phyloP scores from a whole-genome alignment of 2,797 vertebrate species.

The Pogoniulus pusillus region DNA sequence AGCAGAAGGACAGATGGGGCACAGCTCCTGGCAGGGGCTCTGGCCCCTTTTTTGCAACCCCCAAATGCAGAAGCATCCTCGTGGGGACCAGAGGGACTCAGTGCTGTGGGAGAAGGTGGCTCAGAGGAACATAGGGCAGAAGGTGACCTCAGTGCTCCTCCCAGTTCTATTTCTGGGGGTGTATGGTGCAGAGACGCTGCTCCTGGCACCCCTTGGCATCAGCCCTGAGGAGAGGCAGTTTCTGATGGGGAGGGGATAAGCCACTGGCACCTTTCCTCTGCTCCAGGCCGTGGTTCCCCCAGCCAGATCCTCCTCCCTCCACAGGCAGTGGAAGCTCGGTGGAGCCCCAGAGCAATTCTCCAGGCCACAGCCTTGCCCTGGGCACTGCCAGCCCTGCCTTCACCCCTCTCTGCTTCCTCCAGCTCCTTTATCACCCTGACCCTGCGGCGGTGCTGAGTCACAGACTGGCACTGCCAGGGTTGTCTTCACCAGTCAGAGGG shows the following conservation, averaged over 20 bases:
- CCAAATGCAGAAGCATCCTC: neutral
- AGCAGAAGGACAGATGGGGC: rapidly evolving
- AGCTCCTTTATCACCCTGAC: neutral
- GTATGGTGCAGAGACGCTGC: rapidly evolving
- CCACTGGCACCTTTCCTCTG: neutral
- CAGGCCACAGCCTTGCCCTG: neutral
- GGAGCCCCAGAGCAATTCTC: neutral
- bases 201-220: rapidly evolving
- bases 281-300: rapidly evolving
- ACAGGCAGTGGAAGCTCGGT: rapidly evolving
- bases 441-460: rapidly evolving
- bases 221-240: neutral
- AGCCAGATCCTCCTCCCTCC: neutral
- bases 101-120: neutral
- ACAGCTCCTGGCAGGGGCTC: neutral
- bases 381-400: rapidly evolving
- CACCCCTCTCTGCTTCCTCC: neutral
- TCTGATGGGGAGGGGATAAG: neutral
- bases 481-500: rapidly evolving
- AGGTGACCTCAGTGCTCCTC: neutral
- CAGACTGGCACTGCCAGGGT: neutral
- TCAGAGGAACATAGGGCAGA: rapidly evolving
- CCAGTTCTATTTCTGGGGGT: rapidly evolving
- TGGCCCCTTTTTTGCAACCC: neutral
- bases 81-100: neutral